Evolutionary conservation across 2,113 vertebrate species (phyloP).

Genomic region (Clarias batrachus): DNA sequence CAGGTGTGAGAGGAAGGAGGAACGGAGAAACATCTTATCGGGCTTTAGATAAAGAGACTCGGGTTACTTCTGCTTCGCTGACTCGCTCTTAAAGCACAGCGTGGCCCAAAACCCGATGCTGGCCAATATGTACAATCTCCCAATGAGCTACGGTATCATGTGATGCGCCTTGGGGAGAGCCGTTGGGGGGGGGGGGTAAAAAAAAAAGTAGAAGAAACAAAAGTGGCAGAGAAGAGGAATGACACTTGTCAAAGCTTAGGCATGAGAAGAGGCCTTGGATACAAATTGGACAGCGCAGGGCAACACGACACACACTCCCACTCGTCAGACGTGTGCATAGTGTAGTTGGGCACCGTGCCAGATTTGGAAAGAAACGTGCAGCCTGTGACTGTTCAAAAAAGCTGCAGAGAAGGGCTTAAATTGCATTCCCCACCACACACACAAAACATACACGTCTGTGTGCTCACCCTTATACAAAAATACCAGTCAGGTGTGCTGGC

Average conservation of each 20-base stretch:
- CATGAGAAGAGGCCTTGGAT: constrained; percentile 51
- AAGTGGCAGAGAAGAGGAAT: constrained; percentile 46
- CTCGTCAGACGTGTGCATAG: constrained; percentile 27
- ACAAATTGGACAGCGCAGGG: constrained; percentile 46
- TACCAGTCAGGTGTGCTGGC: constrained; percentile 44
- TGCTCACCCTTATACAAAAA: background rate
- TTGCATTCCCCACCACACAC: background rate
- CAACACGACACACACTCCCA: constrained; percentile 38
- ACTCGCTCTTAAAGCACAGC: constrained; percentile 45
- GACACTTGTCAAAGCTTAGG: constrained; percentile 58
- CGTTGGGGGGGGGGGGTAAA: background rate
- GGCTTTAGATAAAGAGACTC: constrained; percentile 65
- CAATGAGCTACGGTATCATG: constrained; percentile 52
- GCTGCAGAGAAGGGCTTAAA: constrained; percentile 12
- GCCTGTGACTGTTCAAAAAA: constrained; percentile 35
- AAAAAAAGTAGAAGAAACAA: constrained; percentile 42
- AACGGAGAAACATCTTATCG: constrained; percentile 64
- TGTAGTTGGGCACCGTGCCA: constrained; percentile 39
- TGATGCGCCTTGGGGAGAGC: constrained; percentile 44
- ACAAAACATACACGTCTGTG: background rate
- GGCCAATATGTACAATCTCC: constrained; percentile 37
- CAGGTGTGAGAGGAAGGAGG: constrained; percentile 71
- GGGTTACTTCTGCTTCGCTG: constrained; percentile 58
- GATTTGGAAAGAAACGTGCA: constrained; percentile 31
- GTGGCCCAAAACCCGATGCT: constrained; percentile 26